These are phyloP conservation scores for Tachyglossus aculeatus DNA, from an alignment of 2,797 vertebrate genomes.

Conservation along the genomic window DNA sequence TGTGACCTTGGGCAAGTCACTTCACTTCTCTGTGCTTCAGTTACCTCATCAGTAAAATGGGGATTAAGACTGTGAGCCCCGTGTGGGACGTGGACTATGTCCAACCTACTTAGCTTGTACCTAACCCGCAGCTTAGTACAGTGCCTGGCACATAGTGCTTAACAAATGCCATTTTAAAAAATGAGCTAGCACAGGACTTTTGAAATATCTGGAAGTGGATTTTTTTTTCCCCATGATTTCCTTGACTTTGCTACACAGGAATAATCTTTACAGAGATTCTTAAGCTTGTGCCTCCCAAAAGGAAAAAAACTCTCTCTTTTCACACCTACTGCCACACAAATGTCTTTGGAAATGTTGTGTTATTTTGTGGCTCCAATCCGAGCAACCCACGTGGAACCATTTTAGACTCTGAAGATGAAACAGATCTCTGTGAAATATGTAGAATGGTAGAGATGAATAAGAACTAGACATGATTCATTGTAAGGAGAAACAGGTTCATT, in stretches of 20 bases:
- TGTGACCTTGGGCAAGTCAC: no score
- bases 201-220: no score
- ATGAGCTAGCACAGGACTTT: no score
- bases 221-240: not conserved
- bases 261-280: not conserved
- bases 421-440: not conserved
- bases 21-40: no score
- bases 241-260: not conserved
- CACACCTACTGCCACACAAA: not conserved
- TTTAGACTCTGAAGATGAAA: not conserved
- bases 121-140: no score
- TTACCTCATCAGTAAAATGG: no score
- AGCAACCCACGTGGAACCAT: not conserved
- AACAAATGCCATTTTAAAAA: no score
- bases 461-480: not conserved
- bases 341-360: not conserved
- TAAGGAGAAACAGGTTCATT: slow-evolving; percentile 1
- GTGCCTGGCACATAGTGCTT: no score
- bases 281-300: not conserved
- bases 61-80: no score
- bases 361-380: not conserved
- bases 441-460: not conserved
- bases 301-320: not conserved
- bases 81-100: no score
- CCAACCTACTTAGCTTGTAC: no score